phyloP scores from a whole-genome alignment of 2,113 vertebrate species.

The Notarius lentiginosus region DNA sequence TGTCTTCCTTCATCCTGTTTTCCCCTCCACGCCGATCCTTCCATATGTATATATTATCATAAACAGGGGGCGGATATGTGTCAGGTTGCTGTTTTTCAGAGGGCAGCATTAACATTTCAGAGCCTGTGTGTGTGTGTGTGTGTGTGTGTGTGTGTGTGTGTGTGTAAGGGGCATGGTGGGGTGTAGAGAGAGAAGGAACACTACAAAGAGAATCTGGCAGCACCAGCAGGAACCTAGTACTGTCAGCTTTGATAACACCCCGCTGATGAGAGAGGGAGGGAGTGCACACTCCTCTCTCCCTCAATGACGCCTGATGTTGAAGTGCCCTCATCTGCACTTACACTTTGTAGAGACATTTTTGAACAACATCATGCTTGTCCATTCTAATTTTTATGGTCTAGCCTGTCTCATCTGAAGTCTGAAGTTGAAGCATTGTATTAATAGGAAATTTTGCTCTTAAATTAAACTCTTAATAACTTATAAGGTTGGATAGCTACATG shows the following conservation, averaged over 20 bases:
- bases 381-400: background rate
- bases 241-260: slow-evolving; percentile 44
- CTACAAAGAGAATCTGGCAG: slow-evolving; percentile 40
- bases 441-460: background rate
- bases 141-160: slow-evolving; percentile 35
- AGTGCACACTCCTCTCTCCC: slow-evolving; percentile 58
- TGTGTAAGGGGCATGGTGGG: slow-evolving; percentile 26
- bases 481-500: background rate
- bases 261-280: slow-evolving; percentile 29
- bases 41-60: slow-evolving; percentile 75
- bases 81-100: slow-evolving; percentile 71
- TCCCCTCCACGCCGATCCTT: slow-evolving; percentile 64
- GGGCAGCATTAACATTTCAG: slow-evolving; percentile 75
- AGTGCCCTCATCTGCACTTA: slow-evolving; percentile 18
- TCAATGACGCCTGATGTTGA: slow-evolving; percentile 26
- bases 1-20: slow-evolving; percentile 39
- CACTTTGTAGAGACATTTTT: background rate
- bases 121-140: slow-evolving; percentile 59
- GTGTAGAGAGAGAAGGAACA: slow-evolving; percentile 17
- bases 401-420: background rate
- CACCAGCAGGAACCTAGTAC: slow-evolving; percentile 25
- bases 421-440: background rate
- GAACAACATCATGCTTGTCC: background rate
- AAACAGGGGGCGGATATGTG: slow-evolving; percentile 68
- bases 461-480: background rate